Evolutionary conservation across 2,113 vertebrate genomes (phyloP).

Genomic region (Triplophysa dalaica): DNA sequence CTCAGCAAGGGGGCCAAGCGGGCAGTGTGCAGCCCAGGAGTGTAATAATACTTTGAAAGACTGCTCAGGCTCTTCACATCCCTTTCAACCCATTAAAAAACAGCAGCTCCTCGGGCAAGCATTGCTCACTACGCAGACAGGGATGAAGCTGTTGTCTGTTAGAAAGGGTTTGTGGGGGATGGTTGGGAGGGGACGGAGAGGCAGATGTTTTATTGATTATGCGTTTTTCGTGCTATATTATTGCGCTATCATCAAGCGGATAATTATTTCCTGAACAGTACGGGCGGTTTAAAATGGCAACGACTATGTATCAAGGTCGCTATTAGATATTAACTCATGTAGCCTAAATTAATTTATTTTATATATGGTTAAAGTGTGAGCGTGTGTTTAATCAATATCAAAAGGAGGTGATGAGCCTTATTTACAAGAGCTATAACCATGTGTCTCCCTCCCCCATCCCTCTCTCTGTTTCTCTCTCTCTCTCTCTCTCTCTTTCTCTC

Average conservation of each 20-base stretch:
- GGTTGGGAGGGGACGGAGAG: conserved; percentile 24
- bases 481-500: background rate
- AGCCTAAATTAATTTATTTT: background rate
- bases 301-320: background rate
- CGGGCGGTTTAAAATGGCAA: background rate
- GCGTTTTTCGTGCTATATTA: conserved; percentile 24
- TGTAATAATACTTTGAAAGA: conserved; percentile 51
- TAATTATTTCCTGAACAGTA: conserved; percentile 22
- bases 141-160: conserved; percentile 32
- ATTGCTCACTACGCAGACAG: conserved; percentile 45
- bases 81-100: conserved; percentile 54
- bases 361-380: background rate
- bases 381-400: conserved; percentile 13
- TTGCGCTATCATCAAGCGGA: conserved; percentile 4
- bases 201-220: conserved; percentile 39
- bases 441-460: conserved; percentile 10
- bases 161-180: conserved; percentile 36
- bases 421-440: conserved; percentile 45
- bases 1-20: conserved; percentile 32
- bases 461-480: background rate
- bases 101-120: conserved; percentile 47
- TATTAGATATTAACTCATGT: background rate
- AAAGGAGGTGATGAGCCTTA: conserved; percentile 25
- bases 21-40: conserved; percentile 49
- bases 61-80: conserved; percentile 50